phyloP scores from a whole-genome alignment of 2,797 vertebrate species.

The Parauchenoglanis ngamensis region DNA sequence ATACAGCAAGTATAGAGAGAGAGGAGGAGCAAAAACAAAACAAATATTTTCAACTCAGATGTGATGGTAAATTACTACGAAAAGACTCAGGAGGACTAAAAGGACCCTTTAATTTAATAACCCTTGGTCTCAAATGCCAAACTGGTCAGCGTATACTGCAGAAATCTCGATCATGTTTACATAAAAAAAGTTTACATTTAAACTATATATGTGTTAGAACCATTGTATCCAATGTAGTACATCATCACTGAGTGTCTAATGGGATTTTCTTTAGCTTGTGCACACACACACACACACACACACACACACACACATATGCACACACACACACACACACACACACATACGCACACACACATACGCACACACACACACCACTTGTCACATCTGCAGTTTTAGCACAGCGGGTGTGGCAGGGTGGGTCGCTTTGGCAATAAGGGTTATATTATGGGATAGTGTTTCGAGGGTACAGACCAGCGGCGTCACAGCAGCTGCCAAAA shows the following conservation, averaged over 20 bases:
- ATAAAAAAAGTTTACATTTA: background rate
- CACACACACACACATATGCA: slow-evolving; percentile 13
- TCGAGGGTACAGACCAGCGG: slow-evolving; percentile 36
- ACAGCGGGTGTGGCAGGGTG: slow-evolving; percentile 21
- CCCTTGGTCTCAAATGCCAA: background rate
- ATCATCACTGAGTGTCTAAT: background rate
- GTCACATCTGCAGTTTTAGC: slow-evolving; percentile 23
- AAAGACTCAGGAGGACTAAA: background rate
- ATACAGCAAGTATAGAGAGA: background rate
- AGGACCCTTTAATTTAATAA: background rate
- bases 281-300: background rate
- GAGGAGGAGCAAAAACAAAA: background rate
- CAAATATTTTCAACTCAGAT: background rate
- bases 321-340: slow-evolving; percentile 13
- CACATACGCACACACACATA: background rate
- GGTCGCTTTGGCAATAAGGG: slow-evolving; percentile 33
- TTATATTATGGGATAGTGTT: slow-evolving; percentile 46
- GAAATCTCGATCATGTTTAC: background rate
- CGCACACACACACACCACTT: slow-evolving; percentile 2
- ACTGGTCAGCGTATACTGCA: background rate
- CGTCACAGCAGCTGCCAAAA: slow-evolving; percentile 32
- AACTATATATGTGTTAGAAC: background rate
- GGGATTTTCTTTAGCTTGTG: background rate
- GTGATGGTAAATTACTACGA: background rate
- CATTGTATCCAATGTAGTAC: background rate